Evolutionary conservation across 2,888 invertebrate genomes (phyloP), one percentile per base, ranked within the genome.

Genomic region (Hanleya hanleyi): DNA sequence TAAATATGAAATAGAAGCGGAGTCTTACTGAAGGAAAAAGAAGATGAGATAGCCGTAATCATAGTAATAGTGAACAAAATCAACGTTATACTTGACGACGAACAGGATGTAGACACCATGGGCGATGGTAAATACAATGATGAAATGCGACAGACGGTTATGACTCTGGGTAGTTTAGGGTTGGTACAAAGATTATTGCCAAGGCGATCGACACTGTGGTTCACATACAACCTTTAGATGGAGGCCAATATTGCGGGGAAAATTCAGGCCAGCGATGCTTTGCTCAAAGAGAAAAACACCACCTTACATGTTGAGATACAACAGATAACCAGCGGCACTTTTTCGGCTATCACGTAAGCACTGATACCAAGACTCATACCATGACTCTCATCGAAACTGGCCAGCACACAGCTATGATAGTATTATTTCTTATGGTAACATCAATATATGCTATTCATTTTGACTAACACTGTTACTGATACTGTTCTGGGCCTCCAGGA

Each of bases 251-350:
- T 51, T 51, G 51, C 22, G 7, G 51, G 51, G 26, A 51, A 51
- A 22, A n/a, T 51, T 7, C 51, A 51, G 22, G 51, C 22, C 7
- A n/a, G 51, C 22, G 51, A 51, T n/a, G 22, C 51, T 7, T 26
- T 51, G 12, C 51, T 51, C 7, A 12, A 51, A 12, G 7, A 51
- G 9, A 22, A 51, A 22, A 51, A 51, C 51, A 51, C 51, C 12
- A 51, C 51, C n/a, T 26, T 51, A n/a, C 51, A 51, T 22, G 22
- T 26, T 18, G 51, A 51, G 51, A 26, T 7, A 51, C 51, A 6
- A 51, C 51, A 26, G 51, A 51, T 22, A 7, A 51, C 51, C 51
- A 51, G 22, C 51, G 51, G 51, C 51, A 51, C 22, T 51, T 51
- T 41, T 51, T 51, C 26, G 12, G n/a, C n/a, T 51, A n/a, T 22